Conservation (phyloP, 2,113 vertebrate genomes). For the Rhagologus leucostigma region DNA sequence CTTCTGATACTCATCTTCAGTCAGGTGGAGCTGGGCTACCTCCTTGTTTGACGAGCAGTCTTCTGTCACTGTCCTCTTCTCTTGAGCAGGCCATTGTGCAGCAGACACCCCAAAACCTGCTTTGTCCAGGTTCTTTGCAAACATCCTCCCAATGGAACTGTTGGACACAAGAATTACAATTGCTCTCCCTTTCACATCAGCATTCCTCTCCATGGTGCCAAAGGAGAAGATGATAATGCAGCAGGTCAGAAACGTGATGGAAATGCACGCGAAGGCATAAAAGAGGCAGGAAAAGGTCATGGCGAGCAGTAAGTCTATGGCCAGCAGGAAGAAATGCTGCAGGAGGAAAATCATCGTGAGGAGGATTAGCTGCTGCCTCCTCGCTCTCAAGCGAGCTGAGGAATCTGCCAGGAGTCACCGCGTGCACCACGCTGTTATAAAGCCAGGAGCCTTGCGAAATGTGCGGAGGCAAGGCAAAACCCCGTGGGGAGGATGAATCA, state of each 20-base stretch:
- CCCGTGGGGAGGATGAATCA: slow-evolving; percentile 39
- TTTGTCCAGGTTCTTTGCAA: not conserved
- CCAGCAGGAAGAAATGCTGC: not conserved
- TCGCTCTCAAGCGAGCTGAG: not conserved
- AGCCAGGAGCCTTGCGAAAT: slow-evolving; percentile 48
- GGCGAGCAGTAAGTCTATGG: slow-evolving; percentile 51
- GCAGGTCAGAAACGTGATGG: not conserved
- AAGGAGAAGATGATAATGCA: slow-evolving; percentile 35
- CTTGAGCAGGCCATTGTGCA: not conserved
- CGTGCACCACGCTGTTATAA: not conserved
- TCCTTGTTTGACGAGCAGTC: not conserved
- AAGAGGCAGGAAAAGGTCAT: slow-evolving; percentile 37
- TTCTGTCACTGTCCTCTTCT: not conserved
- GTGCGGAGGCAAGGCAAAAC: not conserved
- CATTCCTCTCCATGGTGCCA: not conserved
- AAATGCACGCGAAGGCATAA: slow-evolving; percentile 18
- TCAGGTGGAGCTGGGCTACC: not conserved
- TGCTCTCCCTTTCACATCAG: not conserved
- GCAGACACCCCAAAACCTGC: not conserved
- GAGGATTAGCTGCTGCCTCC: not conserved
- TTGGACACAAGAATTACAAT: not conserved
- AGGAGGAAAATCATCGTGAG: not conserved
- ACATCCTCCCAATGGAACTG: slow-evolving; percentile 1
- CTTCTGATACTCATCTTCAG: slow-evolving; percentile 25
- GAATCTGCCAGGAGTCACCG: not conserved